These are phyloP conservation scores for Cerastis leucographa DNA, from an alignment of 2,888 invertebrate species.

Conservation along the genomic window DNA sequence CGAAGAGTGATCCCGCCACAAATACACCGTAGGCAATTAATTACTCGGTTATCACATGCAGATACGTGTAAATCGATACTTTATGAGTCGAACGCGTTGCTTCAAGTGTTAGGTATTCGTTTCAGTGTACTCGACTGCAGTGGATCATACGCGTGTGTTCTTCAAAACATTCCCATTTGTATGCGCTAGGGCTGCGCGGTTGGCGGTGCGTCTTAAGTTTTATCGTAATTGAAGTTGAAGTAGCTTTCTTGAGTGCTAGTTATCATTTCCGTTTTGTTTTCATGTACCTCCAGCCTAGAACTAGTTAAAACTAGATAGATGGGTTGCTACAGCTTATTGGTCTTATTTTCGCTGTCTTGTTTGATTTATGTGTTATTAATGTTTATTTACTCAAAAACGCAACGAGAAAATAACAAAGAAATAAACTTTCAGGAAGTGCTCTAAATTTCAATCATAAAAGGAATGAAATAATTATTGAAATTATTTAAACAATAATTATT, in stretches of 20 bases:
- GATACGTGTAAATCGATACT: constrained; percentile 75
- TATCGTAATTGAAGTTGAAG: constrained; percentile 43
- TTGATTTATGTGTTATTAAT: not conserved
- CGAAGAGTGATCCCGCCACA: constrained; percentile 59
- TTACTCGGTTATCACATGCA: constrained; percentile 69
- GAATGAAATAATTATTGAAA: too few relatives aligned
- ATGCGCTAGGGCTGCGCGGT: constrained; percentile 73
- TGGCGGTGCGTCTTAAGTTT: constrained; percentile 40
- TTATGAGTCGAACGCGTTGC: constrained; percentile 70
- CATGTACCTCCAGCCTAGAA: constrained; percentile 16
- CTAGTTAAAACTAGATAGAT: constrained; percentile 1
- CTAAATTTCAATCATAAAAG: not conserved
- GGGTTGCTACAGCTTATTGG: not conserved
- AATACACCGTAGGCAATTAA: constrained; percentile 70
- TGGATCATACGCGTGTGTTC: constrained; percentile 84
- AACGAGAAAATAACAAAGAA: not conserved
- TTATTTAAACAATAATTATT: too few relatives aligned
- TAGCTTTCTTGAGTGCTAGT: constrained; percentile 36
- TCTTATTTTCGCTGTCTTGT: not conserved
- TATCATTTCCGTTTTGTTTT: constrained; percentile 38
- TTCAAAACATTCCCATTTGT: constrained; percentile 81
- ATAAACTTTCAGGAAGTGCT: not conserved
- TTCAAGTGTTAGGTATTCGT: constrained; percentile 84
- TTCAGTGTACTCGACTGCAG: constrained; percentile 76
- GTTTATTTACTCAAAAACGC: not conserved